These are phyloP conservation scores for Poeciliopsis turrubarensis DNA, from an alignment of 2,113 vertebrate genomes.

Conservation along the genomic window DNA sequence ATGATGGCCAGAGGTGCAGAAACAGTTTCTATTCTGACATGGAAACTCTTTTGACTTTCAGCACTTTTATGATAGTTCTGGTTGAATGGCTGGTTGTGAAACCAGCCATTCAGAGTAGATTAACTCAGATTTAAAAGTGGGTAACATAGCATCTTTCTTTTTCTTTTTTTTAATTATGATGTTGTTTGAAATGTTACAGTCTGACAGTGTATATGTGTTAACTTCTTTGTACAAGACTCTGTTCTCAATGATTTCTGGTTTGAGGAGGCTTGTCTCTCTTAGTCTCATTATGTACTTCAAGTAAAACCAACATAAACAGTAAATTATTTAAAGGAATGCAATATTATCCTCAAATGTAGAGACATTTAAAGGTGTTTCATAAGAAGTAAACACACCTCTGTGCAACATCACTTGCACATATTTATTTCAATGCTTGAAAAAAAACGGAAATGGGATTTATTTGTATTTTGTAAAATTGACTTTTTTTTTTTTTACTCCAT, in stretches of 20 bases:
- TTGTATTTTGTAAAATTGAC: no score
- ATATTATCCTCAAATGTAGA: no score
- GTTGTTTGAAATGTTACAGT: background rate
- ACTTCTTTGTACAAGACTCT: background rate
- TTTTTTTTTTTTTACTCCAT: no score
- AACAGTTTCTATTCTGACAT: slow-evolving; percentile 60
- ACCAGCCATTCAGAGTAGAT: slow-evolving; percentile 21
- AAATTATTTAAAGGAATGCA: no score
- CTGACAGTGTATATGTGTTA: background rate
- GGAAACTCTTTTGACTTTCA: slow-evolving; percentile 68
- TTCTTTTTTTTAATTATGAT: background rate
- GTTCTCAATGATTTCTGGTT: background rate
- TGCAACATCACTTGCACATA: no score
- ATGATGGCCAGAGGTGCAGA: slow-evolving; percentile 66
- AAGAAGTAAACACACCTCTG: no score
- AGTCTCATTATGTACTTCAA: no score
- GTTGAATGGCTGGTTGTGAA: slow-evolving; percentile 34
- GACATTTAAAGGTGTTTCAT: no score
- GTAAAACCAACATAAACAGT: no score
- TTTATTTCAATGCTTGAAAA: no score
- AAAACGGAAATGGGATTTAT: no score
- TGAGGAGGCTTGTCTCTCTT: background rate
- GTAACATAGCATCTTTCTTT: no score
- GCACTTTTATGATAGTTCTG: slow-evolving; percentile 68
- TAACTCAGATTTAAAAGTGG: background rate